Percentiles rank a stretch among this genome's conserved stretches.
phyloP scores from a whole-genome alignment of 2,113 vertebrate genomes.

The Chrysochloris asiatica region DNA sequence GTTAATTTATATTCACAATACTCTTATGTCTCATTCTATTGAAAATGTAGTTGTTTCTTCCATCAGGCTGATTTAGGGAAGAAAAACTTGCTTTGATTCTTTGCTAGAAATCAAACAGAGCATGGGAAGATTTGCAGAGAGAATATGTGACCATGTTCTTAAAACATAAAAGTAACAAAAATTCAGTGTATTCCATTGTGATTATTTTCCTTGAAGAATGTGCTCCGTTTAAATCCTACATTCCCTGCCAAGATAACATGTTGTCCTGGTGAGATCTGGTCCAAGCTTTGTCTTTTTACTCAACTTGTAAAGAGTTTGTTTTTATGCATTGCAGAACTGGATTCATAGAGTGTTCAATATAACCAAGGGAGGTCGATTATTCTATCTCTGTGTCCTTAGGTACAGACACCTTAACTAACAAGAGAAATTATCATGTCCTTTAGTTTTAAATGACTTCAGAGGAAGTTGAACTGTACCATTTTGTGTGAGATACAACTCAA shows the following conservation, averaged over 20 bases:
- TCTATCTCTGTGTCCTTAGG: neutral
- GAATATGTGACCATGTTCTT: neutral
- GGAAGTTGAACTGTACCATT: neutral
- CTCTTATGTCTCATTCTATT: conserved; percentile 16
- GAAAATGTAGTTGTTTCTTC: conserved; percentile 27
- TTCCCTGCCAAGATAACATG: neutral
- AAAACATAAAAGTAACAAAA: conserved; percentile 7
- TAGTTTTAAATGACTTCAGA: conserved; percentile 14
- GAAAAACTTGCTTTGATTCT: conserved; percentile 5
- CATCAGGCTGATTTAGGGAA: neutral
- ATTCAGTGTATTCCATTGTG: neutral
- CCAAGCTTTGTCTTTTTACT: neutral
- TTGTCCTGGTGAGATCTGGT: neutral
- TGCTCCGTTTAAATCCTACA: neutral
- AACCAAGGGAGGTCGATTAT: neutral
- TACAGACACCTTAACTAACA: neutral
- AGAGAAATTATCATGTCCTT: conserved; percentile 9
- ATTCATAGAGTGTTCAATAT: neutral
- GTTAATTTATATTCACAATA: neutral
- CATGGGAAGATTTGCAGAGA: neutral
- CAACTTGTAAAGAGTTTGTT: neutral
- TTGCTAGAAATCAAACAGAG: neutral
- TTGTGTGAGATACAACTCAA: neutral
- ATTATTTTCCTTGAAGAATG: conserved; percentile 27
- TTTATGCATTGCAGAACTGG: neutral